Evolutionary conservation across 2,888 invertebrate species (phyloP).

Genomic region (Yponomeuta plumbellus): DNA sequence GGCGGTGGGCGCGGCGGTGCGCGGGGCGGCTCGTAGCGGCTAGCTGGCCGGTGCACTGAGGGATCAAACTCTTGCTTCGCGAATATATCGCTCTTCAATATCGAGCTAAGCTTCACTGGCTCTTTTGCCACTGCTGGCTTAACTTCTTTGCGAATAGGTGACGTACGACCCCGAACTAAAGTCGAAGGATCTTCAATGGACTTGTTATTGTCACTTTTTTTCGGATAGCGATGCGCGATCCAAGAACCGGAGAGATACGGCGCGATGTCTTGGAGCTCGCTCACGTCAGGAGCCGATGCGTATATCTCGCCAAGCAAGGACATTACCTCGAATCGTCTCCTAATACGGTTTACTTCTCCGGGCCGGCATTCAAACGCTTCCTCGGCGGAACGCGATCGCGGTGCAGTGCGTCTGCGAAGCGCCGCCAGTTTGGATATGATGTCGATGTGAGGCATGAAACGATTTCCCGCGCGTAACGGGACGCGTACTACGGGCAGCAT

Average conservation of each 20-base stretch:
- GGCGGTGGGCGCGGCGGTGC: constrained; percentile 73
- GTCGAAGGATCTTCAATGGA: constrained; percentile 70
- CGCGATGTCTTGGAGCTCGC: constrained; percentile 85
- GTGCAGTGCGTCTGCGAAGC: constrained; percentile 66
- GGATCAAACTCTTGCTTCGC: constrained; percentile 85
- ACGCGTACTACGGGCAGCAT: constrained; percentile 80
- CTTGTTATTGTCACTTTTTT: constrained; percentile 80
- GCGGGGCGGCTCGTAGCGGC: constrained; percentile 84
- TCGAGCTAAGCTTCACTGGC: constrained; percentile 66
- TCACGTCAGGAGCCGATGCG: constrained; percentile 86
- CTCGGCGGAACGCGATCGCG: constrained; percentile 69
- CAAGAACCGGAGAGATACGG: constrained; percentile 84
- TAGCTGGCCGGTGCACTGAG: constrained; percentile 83
- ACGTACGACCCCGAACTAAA: constrained; percentile 45
- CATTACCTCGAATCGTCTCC: constrained; percentile 82
- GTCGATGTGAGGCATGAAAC: constrained; percentile 92
- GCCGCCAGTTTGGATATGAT: constrained; percentile 91
- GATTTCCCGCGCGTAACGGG: constrained; percentile 80
- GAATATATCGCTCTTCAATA: constrained; percentile 71
- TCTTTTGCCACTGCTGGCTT: constrained; percentile 52
- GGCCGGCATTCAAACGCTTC: constrained; percentile 71
- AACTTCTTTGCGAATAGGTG: constrained; percentile 62
- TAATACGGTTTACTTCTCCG: constrained; percentile 84
- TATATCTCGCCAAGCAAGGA: constrained; percentile 87
- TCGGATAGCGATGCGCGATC: constrained; percentile 88